Base-by-base conservation (phyloP, 2,888 invertebrate species). In the Perizoma flavofasciatum region DNA sequence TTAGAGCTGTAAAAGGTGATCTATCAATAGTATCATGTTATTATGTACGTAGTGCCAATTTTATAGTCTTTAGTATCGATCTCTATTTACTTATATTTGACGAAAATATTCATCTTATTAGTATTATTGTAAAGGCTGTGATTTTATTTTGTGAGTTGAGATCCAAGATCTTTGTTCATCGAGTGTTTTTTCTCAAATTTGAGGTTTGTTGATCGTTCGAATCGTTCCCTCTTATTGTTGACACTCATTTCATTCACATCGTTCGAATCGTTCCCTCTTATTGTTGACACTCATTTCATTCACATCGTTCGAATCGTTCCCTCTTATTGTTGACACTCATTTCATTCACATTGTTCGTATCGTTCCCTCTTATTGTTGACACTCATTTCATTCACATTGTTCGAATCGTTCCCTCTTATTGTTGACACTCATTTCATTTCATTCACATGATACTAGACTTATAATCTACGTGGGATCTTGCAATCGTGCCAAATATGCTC, bases 81-180 rank as follows among this genome's bases (percentile, higher is more conserved):
- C 65, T 67, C 57, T 60, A 59, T 64, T 56, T 32, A 57, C 55
- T 61, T 66, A 62, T 58, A 32, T 51, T 61, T 57, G 59, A 63
- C 56, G 62, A 61, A 63, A 65, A 58, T 74, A 64, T 70, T 70
- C 70, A 71, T 69, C 69, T 73, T 73, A 69, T 69, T 74, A 77
- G 76, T 72, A 77, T 85, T 85, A 83, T 82, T 84, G 76, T 85
- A 73, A 86, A 81, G 90, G 91, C 91, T 91, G 91, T 91, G 91
- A 91, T 82, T 89, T 69, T 86, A 79, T 76, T 89, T 89, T 87
- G 77, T 81, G 77, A 78, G 75, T 77, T 81, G 75, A 77, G 83
- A 85, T 83, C 85, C 75, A 78, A 81, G 84, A 86, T 86, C 81
- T 78, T 71, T 68, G 73, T 78, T 77, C 58, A 22, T 78, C 71